phyloP scores from a whole-genome alignment of 2,888 invertebrate species.

The Oscheius sp. region DNA sequence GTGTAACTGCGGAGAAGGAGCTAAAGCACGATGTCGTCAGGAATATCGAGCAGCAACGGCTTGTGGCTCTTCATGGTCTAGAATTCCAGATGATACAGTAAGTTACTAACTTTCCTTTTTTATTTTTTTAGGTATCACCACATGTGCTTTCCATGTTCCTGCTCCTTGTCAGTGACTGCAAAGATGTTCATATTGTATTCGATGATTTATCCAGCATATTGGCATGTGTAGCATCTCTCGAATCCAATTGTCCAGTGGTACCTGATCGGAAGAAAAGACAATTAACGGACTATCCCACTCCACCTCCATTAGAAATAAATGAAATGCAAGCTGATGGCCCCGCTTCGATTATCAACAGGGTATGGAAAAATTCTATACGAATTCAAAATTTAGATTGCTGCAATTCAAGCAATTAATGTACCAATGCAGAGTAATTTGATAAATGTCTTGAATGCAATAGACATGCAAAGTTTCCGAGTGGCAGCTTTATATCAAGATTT shows the following conservation, averaged over 20 bases:
- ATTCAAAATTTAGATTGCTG: constrained; percentile 5
- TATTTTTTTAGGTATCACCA: constrained; percentile 35
- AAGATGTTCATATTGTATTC: constrained; percentile 15
- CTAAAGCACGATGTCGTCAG: constrained; percentile 34
- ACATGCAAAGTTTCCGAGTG: constrained; percentile 52
- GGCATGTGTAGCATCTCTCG: constrained; percentile 26
- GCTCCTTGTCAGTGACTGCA: constrained; percentile 19
- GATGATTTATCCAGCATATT: background rate
- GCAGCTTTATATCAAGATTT: constrained; percentile 51
- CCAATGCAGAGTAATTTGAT: constrained; percentile 2
- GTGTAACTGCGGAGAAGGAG: constrained; percentile 49
- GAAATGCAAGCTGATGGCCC: constrained; percentile 19
- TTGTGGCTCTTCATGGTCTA: constrained; percentile 44
- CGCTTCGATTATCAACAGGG: constrained; percentile 25
- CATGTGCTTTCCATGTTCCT: constrained; percentile 43
- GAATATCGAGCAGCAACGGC: constrained; percentile 42
- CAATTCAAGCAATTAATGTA: background rate
- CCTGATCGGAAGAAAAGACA: background rate
- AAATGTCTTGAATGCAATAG: constrained; percentile 45
- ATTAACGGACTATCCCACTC: background rate
- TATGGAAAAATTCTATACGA: background rate
- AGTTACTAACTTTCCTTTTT: background rate
- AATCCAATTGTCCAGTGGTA: constrained; percentile 19
- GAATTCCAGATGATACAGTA: constrained; percentile 50
- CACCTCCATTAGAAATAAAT: constrained; percentile 8